Base-by-base conservation (phyloP, 2,888 invertebrate species). In the Eudemis profundana region DNA sequence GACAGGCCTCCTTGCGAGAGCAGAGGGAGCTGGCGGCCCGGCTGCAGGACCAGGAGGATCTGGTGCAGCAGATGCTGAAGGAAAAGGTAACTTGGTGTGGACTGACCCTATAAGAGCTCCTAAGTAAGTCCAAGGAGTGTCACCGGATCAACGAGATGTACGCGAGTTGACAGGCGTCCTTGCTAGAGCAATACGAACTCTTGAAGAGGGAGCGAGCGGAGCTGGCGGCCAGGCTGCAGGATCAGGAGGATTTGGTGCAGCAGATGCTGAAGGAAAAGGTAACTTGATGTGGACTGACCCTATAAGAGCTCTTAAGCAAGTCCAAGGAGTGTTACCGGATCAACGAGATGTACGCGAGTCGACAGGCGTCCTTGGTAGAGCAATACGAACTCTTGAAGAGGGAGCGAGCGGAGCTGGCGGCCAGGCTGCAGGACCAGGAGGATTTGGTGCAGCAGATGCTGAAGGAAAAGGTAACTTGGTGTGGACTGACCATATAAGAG, bases 131-230 rank as follows among this genome's bases (percentile, higher is more conserved):
- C 0, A 90, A 87, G 21, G 91, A 92, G 51, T 91, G 90, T 66
- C 91, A 91, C 71, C 86, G 88, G 54, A 91, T 91, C 71, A 91
- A 92, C 77, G 91, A 90, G 71, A 89, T 89, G 88, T 92, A 91
- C 72, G 87, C 90, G 8, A 69, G 79, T 19, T 77, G 91, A 0
- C 91, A 92, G 74, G 76, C 84, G 0, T 79, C 82, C 0, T 71
- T 92, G 10, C 73, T 87, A 0, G 87, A 86, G 56, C 78, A 88
- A 1, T 19, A 21, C 44, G n/a, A n/a, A n/a, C n/a, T n/a, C n/a
- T n/a, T n/a, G n/a, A n/a, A n/a, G n/a, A n/a, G n/a, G n/a, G n/a
- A n/a, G n/a, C n/a, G 72, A 87, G 86, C n/a, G 0, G 88, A 87
- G 42, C 74, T 89, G 2, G 56, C 80, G 19, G 70, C 83, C 0